Evolutionary conservation across 2,888 invertebrate species (phyloP).

Genomic region (Oscheius onirici): DNA sequence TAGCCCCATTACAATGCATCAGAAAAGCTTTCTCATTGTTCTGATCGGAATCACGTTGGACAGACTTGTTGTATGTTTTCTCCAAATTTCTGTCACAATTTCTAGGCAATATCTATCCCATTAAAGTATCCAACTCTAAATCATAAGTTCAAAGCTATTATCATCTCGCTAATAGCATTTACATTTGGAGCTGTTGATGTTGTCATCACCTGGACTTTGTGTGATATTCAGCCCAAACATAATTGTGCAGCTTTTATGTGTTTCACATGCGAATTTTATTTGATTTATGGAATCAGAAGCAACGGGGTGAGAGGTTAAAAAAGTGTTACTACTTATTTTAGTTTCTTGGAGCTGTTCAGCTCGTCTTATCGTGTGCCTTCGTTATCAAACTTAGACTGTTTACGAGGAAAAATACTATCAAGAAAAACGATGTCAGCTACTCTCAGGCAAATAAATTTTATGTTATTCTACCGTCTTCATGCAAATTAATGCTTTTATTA

Average conservation of each 20-base stretch:
- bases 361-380: neutral
- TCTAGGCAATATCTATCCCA: neutral
- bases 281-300: neutral
- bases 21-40: neutral
- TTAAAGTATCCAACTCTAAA: neutral
- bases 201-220: neutral
- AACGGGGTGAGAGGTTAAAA: neutral
- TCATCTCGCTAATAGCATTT: neutral
- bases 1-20: neutral
- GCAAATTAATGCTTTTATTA: neutral
- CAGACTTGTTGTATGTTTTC: neutral
- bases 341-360: neutral
- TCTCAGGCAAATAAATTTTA: too few species aligned
- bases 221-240: neutral
- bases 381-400: neutral
- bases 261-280: neutral
- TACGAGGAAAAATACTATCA: neutral
- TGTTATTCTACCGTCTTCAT: neutral
- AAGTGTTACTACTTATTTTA: neutral
- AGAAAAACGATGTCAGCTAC: neutral
- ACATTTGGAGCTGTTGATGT: neutral
- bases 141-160: neutral
- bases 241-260: slow-evolving; percentile 3
- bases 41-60: neutral
- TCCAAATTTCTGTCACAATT: neutral